phyloP scores from a whole-genome alignment of 1,140 invertebrate species.

The Caerostris darwini region DNA sequence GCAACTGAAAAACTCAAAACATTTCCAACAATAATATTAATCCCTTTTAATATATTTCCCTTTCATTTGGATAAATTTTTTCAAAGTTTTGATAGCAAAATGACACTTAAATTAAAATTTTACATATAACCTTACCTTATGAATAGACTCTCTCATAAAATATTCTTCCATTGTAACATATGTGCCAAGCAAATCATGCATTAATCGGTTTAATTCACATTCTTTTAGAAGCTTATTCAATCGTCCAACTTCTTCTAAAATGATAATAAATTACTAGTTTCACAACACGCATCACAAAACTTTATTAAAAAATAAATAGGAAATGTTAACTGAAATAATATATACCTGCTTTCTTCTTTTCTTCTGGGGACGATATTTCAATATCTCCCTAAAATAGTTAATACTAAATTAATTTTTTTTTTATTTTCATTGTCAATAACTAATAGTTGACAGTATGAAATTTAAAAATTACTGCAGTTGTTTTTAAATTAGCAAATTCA shows the following conservation, averaged over 20 bases:
- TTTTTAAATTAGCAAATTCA: too few relatives aligned
- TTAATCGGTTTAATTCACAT: conserved; percentile 90
- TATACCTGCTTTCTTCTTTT: conserved; percentile 82
- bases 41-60: too few relatives aligned
- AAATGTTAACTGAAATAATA: neutral
- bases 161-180: conserved; percentile 97
- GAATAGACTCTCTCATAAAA: conserved; percentile 97
- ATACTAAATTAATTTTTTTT: too few relatives aligned
- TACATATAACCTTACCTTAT: conserved; percentile 85
- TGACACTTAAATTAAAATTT: neutral
- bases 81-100: too few relatives aligned
- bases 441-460: too few relatives aligned
- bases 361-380: conserved; percentile 85
- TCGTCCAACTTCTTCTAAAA: conserved; percentile 83
- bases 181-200: conserved; percentile 94
- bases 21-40: too few relatives aligned
- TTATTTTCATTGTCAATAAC: too few relatives aligned
- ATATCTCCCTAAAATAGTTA: conserved; percentile 86
- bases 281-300: neutral
- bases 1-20: too few relatives aligned
- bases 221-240: conserved; percentile 88
- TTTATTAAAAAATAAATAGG: neutral
- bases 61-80: too few relatives aligned
- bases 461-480: too few relatives aligned
- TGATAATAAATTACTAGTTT: neutral